These are phyloP conservation scores for Ennomos erosarius DNA, from an alignment of 2,888 invertebrate species.

Conservation along the genomic window DNA sequence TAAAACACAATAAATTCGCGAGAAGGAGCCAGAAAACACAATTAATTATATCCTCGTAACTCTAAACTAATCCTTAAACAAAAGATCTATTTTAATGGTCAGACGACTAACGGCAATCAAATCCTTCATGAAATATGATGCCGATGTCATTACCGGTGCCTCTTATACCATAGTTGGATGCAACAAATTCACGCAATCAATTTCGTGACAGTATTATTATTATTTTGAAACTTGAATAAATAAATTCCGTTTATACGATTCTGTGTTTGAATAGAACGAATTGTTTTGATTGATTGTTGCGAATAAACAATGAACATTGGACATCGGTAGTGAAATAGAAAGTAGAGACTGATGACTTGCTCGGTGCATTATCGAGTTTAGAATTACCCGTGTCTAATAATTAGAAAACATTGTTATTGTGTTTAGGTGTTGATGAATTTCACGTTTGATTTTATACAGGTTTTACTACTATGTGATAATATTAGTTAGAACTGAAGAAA, in stretches of 20 bases:
- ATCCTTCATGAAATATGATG: too few relatives aligned
- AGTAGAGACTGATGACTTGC: constrained; percentile 17
- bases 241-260: constrained; percentile 30
- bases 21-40: too few relatives aligned
- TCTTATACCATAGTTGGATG: neutral
- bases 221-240: constrained; percentile 26
- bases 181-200: constrained; percentile 7
- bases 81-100: too few relatives aligned
- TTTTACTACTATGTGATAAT: constrained; percentile 1
- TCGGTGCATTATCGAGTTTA: constrained; percentile 21
- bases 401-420: constrained; percentile 19
- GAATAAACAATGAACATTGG: constrained; percentile 33
- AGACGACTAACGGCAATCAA: too few relatives aligned
- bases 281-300: constrained; percentile 37
- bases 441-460: constrained; percentile 9
- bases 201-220: constrained; percentile 13
- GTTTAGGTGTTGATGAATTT: constrained; percentile 16
- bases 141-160: too few relatives aligned
- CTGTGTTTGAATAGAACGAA: constrained; percentile 24
- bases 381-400: constrained; percentile 19
- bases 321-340: constrained; percentile 34
- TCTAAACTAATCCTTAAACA: too few relatives aligned
- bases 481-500: too few relatives aligned
- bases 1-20: too few relatives aligned
- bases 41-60: too few relatives aligned